These are phyloP conservation scores for Hartigia nigra DNA, from an alignment of 2,888 invertebrate species.

Conservation along the genomic window DNA sequence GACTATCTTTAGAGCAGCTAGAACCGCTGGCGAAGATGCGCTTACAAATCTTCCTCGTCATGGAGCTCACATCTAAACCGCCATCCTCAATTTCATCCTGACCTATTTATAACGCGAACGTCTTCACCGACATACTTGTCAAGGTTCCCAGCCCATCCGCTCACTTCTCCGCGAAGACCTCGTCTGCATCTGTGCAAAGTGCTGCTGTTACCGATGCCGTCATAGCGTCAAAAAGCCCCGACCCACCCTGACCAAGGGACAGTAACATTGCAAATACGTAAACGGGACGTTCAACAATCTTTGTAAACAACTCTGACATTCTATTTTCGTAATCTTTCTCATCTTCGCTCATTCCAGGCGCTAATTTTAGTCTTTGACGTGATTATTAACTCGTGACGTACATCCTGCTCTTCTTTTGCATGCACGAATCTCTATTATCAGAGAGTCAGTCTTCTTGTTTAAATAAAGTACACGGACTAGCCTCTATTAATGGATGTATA, in stretches of 20 bases:
- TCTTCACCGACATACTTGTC: constrained; percentile 39
- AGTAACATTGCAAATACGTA: neutral
- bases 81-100: constrained; percentile 53
- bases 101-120: constrained; percentile 54
- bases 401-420: neutral
- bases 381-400: neutral
- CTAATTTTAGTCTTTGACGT: constrained; percentile 1
- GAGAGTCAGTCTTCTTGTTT: neutral
- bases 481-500: neutral
- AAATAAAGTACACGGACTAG: neutral
- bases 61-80: constrained; percentile 25
- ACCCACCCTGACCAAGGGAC: neutral
- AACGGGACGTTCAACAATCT: neutral
- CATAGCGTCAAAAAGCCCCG: neutral
- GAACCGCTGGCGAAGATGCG: constrained; percentile 18
- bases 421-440: neutral
- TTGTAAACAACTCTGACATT: constrained; percentile 4
- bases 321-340: neutral
- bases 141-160: constrained; percentile 39
- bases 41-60: constrained; percentile 17
- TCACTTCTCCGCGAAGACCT: constrained; percentile 28
- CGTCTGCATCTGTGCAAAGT: constrained; percentile 10
- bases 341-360: neutral
- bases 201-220: neutral
- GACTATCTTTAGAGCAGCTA: constrained; percentile 32